phyloP scores from a whole-genome alignment of 2,797 vertebrate genomes.

The Pseudochirops corinnae region DNA sequence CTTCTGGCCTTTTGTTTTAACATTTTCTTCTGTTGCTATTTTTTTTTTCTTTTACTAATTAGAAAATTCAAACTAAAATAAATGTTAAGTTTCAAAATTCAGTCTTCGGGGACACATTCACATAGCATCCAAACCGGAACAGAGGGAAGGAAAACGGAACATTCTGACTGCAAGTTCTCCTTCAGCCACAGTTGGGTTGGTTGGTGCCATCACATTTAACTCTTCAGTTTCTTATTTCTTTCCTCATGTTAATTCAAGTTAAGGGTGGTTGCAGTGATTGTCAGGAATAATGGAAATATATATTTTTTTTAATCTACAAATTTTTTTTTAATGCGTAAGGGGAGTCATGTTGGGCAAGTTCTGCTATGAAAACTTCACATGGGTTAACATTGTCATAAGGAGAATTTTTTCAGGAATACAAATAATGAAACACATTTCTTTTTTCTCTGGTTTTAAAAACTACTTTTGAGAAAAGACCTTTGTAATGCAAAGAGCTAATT shows the following conservation, averaged over 20 bases:
- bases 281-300: background rate
- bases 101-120: conserved; percentile 41
- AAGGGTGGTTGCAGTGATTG: conserved; percentile 23
- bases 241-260: conserved; percentile 40
- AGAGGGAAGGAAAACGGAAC: conserved; percentile 49
- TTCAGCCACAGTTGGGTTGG: conserved; percentile 7
- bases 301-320: background rate
- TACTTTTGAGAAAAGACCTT: conserved; percentile 31
- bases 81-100: conserved; percentile 49
- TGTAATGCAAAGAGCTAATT: conserved; percentile 38
- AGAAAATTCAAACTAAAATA: conserved; percentile 56
- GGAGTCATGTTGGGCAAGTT: background rate
- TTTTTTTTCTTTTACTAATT: background rate
- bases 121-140: conserved; percentile 41
- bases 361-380: background rate
- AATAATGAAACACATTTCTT: background rate
- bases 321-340: background rate
- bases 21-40: background rate
- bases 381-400: background rate
- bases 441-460: background rate
- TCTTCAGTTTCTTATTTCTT: conserved; percentile 51
- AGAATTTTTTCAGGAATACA: conserved; percentile 8
- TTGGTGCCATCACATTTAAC: conserved; percentile 14
- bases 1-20: background rate
- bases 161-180: conserved; percentile 27